Base-by-base conservation (phyloP, 2,113 vertebrate genomes). In the Pteropus alecto region DNA sequence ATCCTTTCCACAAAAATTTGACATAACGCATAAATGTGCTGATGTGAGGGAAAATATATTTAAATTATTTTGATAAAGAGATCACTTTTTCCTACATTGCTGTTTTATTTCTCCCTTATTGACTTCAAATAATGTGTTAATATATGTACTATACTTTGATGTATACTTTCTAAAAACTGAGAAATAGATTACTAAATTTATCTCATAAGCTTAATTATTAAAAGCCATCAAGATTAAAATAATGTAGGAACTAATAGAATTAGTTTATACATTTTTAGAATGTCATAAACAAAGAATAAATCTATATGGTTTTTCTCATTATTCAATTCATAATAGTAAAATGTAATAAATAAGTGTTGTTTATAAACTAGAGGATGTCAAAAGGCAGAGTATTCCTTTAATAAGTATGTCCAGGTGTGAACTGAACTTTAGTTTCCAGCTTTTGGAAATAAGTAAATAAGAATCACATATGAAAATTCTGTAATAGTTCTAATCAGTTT, bases 221-320 rank as follows among this genome's bases (percentile, higher is more conserved):
- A 95, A 94, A 73, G 60, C 12, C 81, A 58, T 33, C 30, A 87
- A 70, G 33, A 43, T 41, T 87, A 78, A 94, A 93, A 87, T 87
- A 54, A 79, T 51, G 1, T 58, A 35, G 41, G 63, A 90, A 82
- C 48, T 48, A 87, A 78, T 7, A 76, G 33, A 93, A 90, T 78
- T 54, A 84, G 9, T 48, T 88, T 78, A 93, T 30, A 61, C 21
- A 70, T 30, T 70, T 96, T 94, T 87, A 87, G 78, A 63, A 84
- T 71, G 12, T 65, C 38, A 79, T 60, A 96, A 85, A 93, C 16
- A 46, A 78, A 86, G 43, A 91, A 84, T 93, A 93, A 95, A 56
- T 33, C n/a, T 91, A 71, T n/a, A 5, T 38, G 48, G 43, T 30
- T 63, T 74, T 76, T 83, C 43, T 87, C 41, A 81, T n/a, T 70